Evolutionary conservation across 2,113 vertebrate genomes (phyloP).

Genomic region (Gobio gobio): DNA sequence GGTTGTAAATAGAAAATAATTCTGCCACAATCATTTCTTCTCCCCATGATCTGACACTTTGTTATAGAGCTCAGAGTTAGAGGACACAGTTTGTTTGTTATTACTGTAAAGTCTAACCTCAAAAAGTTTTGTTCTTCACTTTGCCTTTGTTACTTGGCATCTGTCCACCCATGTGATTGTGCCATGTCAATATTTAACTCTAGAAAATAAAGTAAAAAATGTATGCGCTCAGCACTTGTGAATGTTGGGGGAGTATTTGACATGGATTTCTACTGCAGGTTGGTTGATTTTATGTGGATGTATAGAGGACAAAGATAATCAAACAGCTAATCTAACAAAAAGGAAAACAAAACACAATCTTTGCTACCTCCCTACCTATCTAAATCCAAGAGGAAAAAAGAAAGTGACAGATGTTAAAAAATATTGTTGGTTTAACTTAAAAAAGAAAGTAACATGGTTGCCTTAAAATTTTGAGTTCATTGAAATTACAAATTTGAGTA

Average conservation of each 20-base stretch:
- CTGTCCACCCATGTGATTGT: background rate
- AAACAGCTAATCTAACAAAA: background rate
- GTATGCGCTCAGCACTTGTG: background rate
- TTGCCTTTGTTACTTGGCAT: background rate
- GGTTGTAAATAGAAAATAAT: background rate
- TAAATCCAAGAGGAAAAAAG: background rate
- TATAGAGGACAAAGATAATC: background rate
- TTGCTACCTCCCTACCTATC: background rate
- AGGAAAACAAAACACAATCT: background rate
- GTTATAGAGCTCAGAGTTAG: background rate
- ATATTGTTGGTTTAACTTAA: too few relatives aligned
- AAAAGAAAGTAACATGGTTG: too few relatives aligned
- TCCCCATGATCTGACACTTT: too few relatives aligned
- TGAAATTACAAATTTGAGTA: too few relatives aligned
- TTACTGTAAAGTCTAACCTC: background rate
- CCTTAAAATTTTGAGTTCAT: too few relatives aligned
- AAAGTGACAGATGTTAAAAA: background rate
- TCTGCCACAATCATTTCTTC: background rate
- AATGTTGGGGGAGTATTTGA: background rate
- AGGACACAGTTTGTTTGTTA: background rate
- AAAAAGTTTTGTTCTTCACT: background rate
- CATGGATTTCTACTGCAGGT: background rate
- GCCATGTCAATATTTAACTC: too few relatives aligned
- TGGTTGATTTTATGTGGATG: background rate
- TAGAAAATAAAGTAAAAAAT: background rate